Evolutionary conservation across 2,888 invertebrate genomes (phyloP), one percentile per base, ranked within the genome.

Genomic region (Nomada goodeniana): DNA sequence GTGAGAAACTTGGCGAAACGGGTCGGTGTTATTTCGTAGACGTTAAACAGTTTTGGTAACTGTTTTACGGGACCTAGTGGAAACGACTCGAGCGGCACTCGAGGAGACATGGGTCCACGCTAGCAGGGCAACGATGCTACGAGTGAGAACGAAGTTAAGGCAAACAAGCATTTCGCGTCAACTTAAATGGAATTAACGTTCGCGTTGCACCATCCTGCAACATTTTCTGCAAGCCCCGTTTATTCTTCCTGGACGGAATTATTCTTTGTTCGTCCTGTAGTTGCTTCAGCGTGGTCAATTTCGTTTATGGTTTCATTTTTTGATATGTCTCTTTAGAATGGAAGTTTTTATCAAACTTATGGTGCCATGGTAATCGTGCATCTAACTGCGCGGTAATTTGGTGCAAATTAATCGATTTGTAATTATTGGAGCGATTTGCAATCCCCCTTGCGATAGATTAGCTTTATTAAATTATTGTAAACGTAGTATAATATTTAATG

Each of bases 41-140:
- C 50, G 42, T 64, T 52, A 44, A 65, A 76, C n/a, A 76, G 29
- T 60, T 77, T 29, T n/a, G 75, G 50, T 23, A 75, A 76, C 59
- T 74, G 26, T 64, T 64, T 69, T 53, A 75, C 75, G 26, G 52
- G 52, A 68, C 68, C 52, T 26, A 26, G 23, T 29, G 60, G 23
- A n/a, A 68, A 60, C 59, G 50, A 42, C 18, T 23, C 9, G 50
- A 11, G 47, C 13, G 13, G 47, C 47, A 47, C 47, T 47, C 47
- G 47, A 47, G 47, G 47, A 11, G 47, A 11, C 47, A 11, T 15
- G 11, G 47, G 15, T 47, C 47, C 47, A 15, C 47, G 47, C 47
- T 47, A 59, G 50, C 59, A 53, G 53, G 44, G 23, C 26, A 11
- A 11, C 42, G 52, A 65, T 13, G 47, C 59, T 52, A 60, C 26